Evolutionary conservation across 2,113 vertebrate genomes (phyloP).

Genomic region (Lagopus muta): DNA sequence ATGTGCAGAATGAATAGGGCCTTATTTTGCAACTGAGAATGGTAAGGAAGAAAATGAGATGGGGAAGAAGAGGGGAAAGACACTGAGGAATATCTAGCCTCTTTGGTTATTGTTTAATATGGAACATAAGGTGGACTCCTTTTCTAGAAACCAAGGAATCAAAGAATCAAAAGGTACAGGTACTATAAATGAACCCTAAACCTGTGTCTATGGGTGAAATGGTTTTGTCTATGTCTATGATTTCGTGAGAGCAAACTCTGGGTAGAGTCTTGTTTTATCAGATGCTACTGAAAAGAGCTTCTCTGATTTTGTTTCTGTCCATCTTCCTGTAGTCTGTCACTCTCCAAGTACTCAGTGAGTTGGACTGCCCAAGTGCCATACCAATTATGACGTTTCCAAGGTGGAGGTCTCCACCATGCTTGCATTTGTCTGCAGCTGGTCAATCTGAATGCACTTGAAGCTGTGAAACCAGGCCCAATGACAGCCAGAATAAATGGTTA

Average conservation of each 20-base stretch:
- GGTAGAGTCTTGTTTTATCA: background rate
- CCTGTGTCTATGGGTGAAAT: background rate
- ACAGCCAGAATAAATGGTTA: background rate
- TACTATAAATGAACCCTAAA: background rate
- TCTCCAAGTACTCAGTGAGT: background rate
- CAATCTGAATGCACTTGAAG: background rate
- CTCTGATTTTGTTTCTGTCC: background rate
- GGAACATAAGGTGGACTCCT: background rate
- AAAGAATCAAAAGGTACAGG: background rate
- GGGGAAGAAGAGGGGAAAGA: background rate
- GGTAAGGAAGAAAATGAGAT: background rate
- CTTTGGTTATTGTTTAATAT: background rate
- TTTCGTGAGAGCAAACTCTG: background rate
- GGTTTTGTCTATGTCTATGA: no score
- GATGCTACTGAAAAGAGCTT: background rate
- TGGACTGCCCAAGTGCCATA: background rate
- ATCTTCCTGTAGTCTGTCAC: background rate
- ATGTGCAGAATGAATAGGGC: background rate
- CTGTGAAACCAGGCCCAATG: background rate
- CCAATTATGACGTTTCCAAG: background rate
- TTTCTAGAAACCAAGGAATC: background rate
- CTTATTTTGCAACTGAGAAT: background rate
- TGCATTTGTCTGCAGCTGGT: background rate
- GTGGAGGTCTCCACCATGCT: background rate
- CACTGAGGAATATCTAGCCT: background rate